Evolutionary conservation across 2,888 invertebrate species (phyloP).

Genomic region (Lysandra bellargus): DNA sequence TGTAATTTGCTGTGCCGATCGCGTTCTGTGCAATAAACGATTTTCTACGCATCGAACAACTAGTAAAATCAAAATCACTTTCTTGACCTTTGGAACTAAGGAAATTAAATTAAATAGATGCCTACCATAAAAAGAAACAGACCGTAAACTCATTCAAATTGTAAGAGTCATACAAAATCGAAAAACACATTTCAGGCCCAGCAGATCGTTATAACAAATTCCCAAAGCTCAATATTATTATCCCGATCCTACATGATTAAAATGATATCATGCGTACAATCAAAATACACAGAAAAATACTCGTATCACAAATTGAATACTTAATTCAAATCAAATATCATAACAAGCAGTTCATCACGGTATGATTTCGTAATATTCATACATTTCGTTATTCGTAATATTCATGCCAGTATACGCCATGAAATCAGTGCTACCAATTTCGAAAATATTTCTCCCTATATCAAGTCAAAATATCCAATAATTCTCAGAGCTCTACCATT

Average conservation of each 20-base stretch:
- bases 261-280: conserved; percentile 1
- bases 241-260: background rate
- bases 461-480: background rate
- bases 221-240: background rate
- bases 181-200: background rate
- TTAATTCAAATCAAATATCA: conserved; percentile 29
- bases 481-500: background rate
- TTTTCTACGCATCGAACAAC: background rate
- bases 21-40: background rate
- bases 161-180: background rate
- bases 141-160: background rate
- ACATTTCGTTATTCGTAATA: conserved; percentile 31
- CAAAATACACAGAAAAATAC: conserved; percentile 8
- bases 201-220: background rate
- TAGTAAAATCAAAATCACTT: too few species aligned
- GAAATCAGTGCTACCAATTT: conserved; percentile 33
- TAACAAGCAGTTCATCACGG: conserved; percentile 37
- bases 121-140: background rate
- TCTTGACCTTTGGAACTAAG: background rate
- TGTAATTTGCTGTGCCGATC: too few species aligned
- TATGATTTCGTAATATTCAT: conserved; percentile 37
- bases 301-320: conserved; percentile 24
- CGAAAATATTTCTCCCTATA: background rate
- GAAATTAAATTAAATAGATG: background rate
- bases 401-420: conserved; percentile 37